phyloP scores from a whole-genome alignment of 2,888 invertebrate species.

The Synergus laeviventris region DNA sequence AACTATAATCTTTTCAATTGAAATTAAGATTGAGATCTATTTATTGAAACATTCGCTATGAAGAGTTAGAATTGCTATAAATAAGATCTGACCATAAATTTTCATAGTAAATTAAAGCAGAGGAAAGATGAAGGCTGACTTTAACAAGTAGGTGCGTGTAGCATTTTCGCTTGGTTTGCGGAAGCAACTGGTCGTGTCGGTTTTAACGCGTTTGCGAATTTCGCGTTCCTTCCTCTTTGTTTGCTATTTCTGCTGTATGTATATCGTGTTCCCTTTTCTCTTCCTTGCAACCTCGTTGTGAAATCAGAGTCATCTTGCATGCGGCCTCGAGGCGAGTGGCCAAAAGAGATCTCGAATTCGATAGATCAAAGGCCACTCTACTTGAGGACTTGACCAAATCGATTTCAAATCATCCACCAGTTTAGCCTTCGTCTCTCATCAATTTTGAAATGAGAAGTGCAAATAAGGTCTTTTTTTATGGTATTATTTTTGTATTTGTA shows the following conservation, averaged over 20 bases:
- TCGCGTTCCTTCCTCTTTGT: conserved; percentile 6
- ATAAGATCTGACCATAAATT: background rate
- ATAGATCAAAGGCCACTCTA: conserved; percentile 17
- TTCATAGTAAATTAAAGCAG: background rate
- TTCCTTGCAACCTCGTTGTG: conserved; percentile 32
- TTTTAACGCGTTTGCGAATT: conserved; percentile 33
- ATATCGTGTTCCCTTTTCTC: conserved; percentile 34
- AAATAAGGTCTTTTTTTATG: too few relatives aligned
- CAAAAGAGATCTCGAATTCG: conserved; percentile 20
- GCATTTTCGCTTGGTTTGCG: conserved; percentile 16
- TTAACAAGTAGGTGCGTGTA: background rate
- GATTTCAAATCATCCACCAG: background rate
- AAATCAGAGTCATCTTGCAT: conserved; percentile 35
- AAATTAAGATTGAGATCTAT: too few relatives aligned
- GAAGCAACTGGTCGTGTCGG: conserved; percentile 17
- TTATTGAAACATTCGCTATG: background rate
- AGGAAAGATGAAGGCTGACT: background rate
- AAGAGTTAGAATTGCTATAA: background rate
- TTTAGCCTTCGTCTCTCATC: background rate
- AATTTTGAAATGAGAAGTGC: background rate
- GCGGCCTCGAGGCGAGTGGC: conserved; percentile 21
- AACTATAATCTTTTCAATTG: too few relatives aligned
- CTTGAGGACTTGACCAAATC: background rate
- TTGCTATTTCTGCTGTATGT: conserved; percentile 29
- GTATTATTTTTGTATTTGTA: too few relatives aligned